Evolutionary conservation across 1,140 invertebrate species (phyloP), one percentile per base, ranked within the genome.

Genomic region (Metopolophium dirhodum): DNA sequence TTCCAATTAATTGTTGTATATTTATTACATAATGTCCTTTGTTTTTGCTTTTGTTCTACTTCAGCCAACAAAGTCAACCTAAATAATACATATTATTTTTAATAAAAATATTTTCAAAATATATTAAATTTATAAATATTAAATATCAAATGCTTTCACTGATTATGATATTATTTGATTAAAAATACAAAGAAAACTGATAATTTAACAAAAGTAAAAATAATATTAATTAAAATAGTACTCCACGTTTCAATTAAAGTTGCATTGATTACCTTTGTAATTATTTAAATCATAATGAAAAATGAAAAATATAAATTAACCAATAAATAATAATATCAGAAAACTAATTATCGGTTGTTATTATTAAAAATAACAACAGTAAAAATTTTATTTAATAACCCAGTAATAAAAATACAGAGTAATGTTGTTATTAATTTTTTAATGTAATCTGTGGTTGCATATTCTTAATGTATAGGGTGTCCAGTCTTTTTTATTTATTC

Each of bases 31-130:
- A 68, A 30, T 77, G 30, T 47, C 45, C 57, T 77, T 77, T 91
- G 9, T 18, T 61, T 68, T 68, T 91, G 90, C n/a, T 91, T 77
- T 91, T 91, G 87, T 54, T 51, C 49, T 54, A 89, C 30, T 51
- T 89, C 49, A 23, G 49, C 22, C 87, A 89, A 89, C 1, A 89
- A 37, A 89, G 26, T 47, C n/a, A 89, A 89, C 35, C 87, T 89
- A 88, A 35, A 37, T 54, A 54, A 89, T 57, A 45, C 45, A 7
- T 83, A 35, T 35, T 82, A 37, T 35, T 82, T 82, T 37, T n/a
- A 68, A 14, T n/a, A 68, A 68, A 68, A 30, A 68, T 68, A 8
- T 68, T n/a, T 68, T 68, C 30, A 14, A n/a, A n/a, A n/a, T 30
- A 26, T 14, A 68, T 68, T 30, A 6, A 83, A 26, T 23, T 23